Evolutionary conservation across 2,797 vertebrate genomes (phyloP), one percentile per base, ranked within the genome.

Genomic region (Tenualosa thibaudeaui): DNA sequence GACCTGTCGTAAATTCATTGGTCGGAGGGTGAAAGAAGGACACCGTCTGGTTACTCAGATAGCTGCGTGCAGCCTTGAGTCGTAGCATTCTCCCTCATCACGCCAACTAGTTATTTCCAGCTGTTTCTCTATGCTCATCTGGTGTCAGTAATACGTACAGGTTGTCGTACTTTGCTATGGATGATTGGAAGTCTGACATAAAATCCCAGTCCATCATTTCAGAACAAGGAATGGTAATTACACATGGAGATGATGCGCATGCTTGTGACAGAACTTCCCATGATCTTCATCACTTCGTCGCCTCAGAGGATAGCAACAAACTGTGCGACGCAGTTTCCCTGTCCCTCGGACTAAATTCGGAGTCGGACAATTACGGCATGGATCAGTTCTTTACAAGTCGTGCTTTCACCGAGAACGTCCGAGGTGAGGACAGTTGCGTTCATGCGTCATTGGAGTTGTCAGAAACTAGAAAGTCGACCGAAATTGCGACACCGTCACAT

Each of bases 251-350:
- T 83, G 81, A 53, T 68, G 83, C 84, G 46, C 60, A 78, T 24
- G 37, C 62, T 49, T 50, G 56, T 40, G 51, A 13, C 17, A 68
- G 81, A 82, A 62, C 90, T 88, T 62, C 91, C 5, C 71, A 17
- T 86, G 7, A 89, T 54, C 82, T 83, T 1, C 37, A 71, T 40
- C 83, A 49, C 81, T 82, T 84, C 68, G 49, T 85, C 65, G 93
- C 94, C 90, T 94, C 93, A 0, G 95, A 96, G 82, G 95, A 93
- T 7, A 95, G 94, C 85, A 94, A 95, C 83, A 94, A 96, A 90
- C 91, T 96, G 60, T 93, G 95, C 91, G 92, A 94, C 84, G 95
- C 95, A n/a, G 95, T 96, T 83, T 96, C 95, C 0, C 19, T 78
- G 5, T 78, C 71, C 37, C 71, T 78, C 17, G 71, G 71, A 19